Base-by-base conservation (phyloP, 2,888 invertebrate genomes). In the Nudaria mundana region DNA sequence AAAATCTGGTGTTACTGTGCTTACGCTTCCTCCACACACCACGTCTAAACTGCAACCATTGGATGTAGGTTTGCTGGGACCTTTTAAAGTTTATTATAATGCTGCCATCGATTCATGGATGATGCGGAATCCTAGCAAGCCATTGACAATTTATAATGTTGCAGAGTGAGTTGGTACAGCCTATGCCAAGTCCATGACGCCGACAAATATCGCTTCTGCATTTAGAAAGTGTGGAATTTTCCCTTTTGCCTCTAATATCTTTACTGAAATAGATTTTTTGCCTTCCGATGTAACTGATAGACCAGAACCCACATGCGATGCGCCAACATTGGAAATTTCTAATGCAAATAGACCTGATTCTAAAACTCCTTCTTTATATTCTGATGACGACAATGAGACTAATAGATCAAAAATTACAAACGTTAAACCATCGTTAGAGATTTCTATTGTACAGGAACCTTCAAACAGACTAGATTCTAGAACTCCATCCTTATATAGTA, bases 11-110 rank as follows among this genome's bases (percentile, higher is more conserved):
- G 51, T 51, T 18, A 42, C 37, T 20, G 30, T 51, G 14, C 30
- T 54, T 24, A 47, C 50, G 8, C 24, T 50, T 13, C 44, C 35
- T 24, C 48, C 52, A 15, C 47, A 56, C 36, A 40, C 48, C 11
- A 40, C 48, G 11, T 37, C 30, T 28, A 42, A 37, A 30, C 15
- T 38, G 18, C 38, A 39, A 16, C 38, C 33, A 13, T 22, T 39
- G 7, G 44, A 52, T 37, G 44, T 49, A 10, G 44, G 43, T 30
- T 48, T 50, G 11, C 15, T 20, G 20, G 33, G 24, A 15, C 33
- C 33, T 11, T 25, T 33, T 25, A 48, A 49, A 25, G 42, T 36
- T 5, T 50, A 40, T 37, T 49, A 44, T 30, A 40, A 43, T 30
- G n/a, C 41, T 8, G 53, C 43, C 10, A 34, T 50, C 26, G 40